Conservation (phyloP, 2,113 vertebrate species). For the Pseudorhombus dupliciocellatus region DNA sequence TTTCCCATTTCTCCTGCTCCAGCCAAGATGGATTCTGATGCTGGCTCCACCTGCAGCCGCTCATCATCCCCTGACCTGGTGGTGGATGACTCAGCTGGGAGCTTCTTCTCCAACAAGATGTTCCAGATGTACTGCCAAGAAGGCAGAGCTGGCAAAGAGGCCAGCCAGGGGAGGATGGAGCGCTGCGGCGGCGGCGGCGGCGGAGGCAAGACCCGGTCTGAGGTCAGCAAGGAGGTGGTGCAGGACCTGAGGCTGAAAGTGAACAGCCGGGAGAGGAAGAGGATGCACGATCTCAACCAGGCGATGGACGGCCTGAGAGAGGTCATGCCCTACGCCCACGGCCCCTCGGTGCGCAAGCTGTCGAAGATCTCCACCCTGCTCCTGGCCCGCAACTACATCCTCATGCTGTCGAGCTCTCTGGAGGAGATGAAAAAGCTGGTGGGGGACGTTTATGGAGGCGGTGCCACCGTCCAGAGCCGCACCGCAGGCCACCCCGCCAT, state of each 20-base stretch:
- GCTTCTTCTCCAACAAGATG: conserved; percentile 81
- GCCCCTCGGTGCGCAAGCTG: conserved; percentile 86
- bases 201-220: conserved; percentile 45
- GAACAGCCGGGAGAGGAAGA: conserved; percentile 85
- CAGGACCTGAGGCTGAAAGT: conserved; percentile 86
- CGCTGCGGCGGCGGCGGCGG: conserved; percentile 42
- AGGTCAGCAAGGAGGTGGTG: conserved; percentile 69
- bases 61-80: conserved; percentile 84
- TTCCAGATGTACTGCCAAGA: conserved; percentile 78
- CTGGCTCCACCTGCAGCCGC: conserved; percentile 81
- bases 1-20: conserved; percentile 10
- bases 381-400: conserved; percentile 86
- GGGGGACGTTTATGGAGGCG: conserved; percentile 81
- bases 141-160: conserved; percentile 31
- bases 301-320: conserved; percentile 87
- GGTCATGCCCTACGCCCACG: conserved; percentile 86
- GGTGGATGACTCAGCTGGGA: conserved; percentile 72
- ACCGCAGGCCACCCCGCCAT: conserved; percentile 48
- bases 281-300: conserved; percentile 88
- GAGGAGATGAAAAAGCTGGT: conserved; percentile 87
- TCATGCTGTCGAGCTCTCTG: conserved; percentile 85
- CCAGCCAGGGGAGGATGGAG: conserved; percentile 27
- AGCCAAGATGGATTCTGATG: conserved; percentile 80
- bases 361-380: conserved; percentile 87
- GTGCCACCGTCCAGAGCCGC: conserved; percentile 67